Conservation (phyloP, 2,888 invertebrate genomes). For the Ectropis crepuscularia region DNA sequence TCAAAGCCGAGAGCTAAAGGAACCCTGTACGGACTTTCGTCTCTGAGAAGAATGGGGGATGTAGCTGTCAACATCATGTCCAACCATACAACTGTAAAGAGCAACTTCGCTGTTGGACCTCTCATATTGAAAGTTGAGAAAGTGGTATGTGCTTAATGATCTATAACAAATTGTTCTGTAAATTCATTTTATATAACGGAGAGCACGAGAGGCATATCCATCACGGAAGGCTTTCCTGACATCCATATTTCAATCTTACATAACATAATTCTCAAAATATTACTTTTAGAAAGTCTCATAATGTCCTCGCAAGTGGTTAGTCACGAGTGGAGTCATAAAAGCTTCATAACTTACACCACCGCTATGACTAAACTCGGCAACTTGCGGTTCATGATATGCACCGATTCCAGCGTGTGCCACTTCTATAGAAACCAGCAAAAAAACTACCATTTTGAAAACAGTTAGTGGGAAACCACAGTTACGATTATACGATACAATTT, state of each 20-base stretch:
- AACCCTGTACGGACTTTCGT: conserved; percentile 91
- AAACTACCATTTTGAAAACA: conserved; percentile 1
- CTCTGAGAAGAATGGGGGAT: conserved; percentile 91
- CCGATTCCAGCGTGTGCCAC: conserved; percentile 21
- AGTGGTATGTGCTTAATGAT: conserved; percentile 78
- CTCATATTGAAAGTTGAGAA: conserved; percentile 91
- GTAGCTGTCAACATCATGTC: conserved; percentile 92
- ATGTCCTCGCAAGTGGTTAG: conserved; percentile 25
- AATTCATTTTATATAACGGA: conserved; percentile 8
- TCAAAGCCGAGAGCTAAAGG: conserved; percentile 89
- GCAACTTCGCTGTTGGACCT: conserved; percentile 92
- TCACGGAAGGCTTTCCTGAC: conserved; percentile 23
- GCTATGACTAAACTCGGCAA: conserved; percentile 13
- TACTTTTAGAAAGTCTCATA: conserved; percentile 36
- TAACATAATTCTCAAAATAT: conserved; percentile 27
- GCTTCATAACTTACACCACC: conserved; percentile 9
- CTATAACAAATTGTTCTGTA: conserved; percentile 26
- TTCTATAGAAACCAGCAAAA: conserved; percentile 9
- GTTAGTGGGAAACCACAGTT: conserved; percentile 13
- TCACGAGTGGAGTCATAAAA: conserved; percentile 9
- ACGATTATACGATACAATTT: conserved; percentile 7
- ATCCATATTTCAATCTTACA: conserved; percentile 24
- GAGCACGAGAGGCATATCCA: conserved; percentile 5
- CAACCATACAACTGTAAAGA: conserved; percentile 92
- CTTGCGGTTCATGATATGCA: conserved; percentile 21